phyloP scores from a whole-genome alignment of 2,797 vertebrate species.

The Brotula barbata region DNA sequence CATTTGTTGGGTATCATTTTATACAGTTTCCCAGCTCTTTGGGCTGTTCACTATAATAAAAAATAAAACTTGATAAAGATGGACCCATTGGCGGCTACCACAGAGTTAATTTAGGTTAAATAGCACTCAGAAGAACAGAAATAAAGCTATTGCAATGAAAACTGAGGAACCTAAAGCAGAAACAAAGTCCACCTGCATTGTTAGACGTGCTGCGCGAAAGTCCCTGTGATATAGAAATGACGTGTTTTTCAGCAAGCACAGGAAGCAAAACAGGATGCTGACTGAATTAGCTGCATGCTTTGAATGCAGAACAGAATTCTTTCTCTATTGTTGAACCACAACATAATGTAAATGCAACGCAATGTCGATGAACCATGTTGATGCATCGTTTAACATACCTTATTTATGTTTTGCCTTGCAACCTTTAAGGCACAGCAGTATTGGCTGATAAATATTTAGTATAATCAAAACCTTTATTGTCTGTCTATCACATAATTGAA shows the following conservation, averaged over 20 bases:
- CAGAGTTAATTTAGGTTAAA: no score
- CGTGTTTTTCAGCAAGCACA: constrained; percentile 68
- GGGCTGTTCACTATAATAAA: no score
- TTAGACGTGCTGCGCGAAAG: constrained; percentile 36
- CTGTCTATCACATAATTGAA: background rate
- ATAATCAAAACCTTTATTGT: background rate
- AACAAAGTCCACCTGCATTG: constrained; percentile 24
- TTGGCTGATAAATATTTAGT: background rate
- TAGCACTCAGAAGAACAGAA: background rate
- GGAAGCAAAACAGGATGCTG: constrained; percentile 81
- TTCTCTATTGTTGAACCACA: constrained; percentile 36
- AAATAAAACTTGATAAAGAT: no score
- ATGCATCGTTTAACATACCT: background rate
- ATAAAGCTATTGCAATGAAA: constrained; percentile 18
- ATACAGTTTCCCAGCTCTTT: no score
- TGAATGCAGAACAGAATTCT: constrained; percentile 42
- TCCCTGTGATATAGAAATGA: constrained; percentile 57
- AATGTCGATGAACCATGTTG: constrained; percentile 2
- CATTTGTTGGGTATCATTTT: no score
- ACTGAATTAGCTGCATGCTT: constrained; percentile 58
- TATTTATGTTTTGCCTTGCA: background rate
- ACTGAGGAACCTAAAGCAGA: constrained; percentile 6
- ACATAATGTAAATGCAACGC: background rate
- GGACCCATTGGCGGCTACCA: no score
- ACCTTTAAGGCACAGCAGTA: background rate